Evolutionary conservation across 2,888 invertebrate species (phyloP).

Genomic region (Hypomecis punctinalis): DNA sequence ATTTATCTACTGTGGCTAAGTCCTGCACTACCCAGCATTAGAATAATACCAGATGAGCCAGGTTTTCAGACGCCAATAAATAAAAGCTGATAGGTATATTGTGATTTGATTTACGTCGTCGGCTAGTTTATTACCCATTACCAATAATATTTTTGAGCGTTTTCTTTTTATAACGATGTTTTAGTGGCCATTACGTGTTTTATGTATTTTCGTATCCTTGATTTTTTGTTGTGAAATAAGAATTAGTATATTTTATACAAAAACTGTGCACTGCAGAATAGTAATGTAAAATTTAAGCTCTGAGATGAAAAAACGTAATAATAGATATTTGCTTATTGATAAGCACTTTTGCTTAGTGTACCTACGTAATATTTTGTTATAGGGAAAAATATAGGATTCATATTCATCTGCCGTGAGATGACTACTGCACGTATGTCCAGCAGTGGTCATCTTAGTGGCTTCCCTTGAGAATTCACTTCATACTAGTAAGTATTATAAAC

Average conservation of each 20-base stretch:
- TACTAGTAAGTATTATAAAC: too few species aligned
- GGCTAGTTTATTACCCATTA: slow-evolving; percentile 39
- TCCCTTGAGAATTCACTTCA: too few species aligned
- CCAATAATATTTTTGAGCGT: slow-evolving; percentile 40
- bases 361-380: too few species aligned
- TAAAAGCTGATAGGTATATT: slow-evolving; percentile 35
- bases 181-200: slow-evolving; percentile 40
- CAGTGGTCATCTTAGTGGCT: too few species aligned
- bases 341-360: too few species aligned
- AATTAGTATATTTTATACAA: not conserved
- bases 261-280: too few species aligned
- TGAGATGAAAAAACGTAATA: too few species aligned
- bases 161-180: slow-evolving; percentile 40
- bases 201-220: slow-evolving; percentile 37
- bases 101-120: slow-evolving; percentile 40
- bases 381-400: too few species aligned
- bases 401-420: too few species aligned
- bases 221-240: slow-evolving; percentile 10
- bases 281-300: too few species aligned
- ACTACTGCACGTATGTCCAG: too few species aligned
- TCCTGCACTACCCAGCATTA: slow-evolving; percentile 13
- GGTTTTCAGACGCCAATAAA: slow-evolving; percentile 31
- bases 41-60: slow-evolving; percentile 22
- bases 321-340: too few species aligned
- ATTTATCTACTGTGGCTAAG: slow-evolving; percentile 7